Conservation (phyloP, 2,113 vertebrate genomes). For the Sylvia atricapilla region DNA sequence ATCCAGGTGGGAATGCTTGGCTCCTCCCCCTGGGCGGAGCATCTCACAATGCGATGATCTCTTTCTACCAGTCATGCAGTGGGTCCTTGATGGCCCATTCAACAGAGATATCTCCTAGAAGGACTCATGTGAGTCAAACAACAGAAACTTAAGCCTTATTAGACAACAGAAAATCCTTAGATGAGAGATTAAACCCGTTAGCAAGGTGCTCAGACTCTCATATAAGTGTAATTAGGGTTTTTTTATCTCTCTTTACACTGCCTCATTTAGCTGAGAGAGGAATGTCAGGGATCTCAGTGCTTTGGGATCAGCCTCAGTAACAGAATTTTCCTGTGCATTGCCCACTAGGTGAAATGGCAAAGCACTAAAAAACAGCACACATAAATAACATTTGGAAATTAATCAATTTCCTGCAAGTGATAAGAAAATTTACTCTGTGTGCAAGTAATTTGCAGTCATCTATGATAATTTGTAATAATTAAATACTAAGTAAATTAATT, state of each 20-base stretch:
- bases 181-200: neutral
- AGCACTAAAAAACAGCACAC: neutral
- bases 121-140: neutral
- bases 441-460: conserved; percentile 24
- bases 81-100: too few species aligned
- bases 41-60: too few species aligned
- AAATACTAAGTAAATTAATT: conserved; percentile 47
- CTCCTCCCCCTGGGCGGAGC: too few species aligned
- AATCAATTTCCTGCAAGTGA: conserved; percentile 35
- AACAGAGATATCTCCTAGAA: too few species aligned
- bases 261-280: neutral
- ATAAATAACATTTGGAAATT: conserved; percentile 18
- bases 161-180: neutral
- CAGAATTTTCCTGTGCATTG: neutral
- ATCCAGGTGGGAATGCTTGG: too few species aligned
- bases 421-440: conserved; percentile 31
- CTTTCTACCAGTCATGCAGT: too few species aligned
- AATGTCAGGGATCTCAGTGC: neutral
- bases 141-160: neutral
- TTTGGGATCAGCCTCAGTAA: neutral
- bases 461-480: conserved; percentile 14
- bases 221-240: fast-evolving
- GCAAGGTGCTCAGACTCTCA: neutral
- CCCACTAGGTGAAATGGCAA: neutral
- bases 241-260: neutral